Evolutionary conservation across 2,113 vertebrate species (phyloP).

Genomic region (Mirounga angustirostris): DNA sequence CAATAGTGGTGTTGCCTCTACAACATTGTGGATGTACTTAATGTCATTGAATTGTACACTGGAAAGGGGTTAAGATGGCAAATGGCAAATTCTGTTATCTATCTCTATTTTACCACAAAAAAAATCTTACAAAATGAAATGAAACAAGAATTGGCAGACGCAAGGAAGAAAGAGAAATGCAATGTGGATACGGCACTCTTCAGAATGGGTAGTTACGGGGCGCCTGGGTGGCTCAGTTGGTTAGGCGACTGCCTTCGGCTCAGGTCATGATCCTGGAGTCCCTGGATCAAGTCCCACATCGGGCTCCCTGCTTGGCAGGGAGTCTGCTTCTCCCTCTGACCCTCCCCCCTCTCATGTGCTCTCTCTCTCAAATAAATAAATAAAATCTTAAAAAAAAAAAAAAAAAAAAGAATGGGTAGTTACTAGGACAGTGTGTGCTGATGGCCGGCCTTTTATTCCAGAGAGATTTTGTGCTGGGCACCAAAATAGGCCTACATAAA

Average conservation of each 20-base stretch:
- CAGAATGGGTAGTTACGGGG: background rate
- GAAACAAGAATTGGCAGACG: background rate
- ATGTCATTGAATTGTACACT: background rate
- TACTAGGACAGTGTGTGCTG: background rate
- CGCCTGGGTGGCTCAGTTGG: too few species aligned
- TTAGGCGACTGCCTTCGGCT: too few species aligned
- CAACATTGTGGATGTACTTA: background rate
- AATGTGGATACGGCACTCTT: background rate
- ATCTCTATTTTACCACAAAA: background rate
- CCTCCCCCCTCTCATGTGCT: too few species aligned
- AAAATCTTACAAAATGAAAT: background rate
- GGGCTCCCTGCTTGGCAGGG: too few species aligned
- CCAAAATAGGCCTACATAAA: background rate
- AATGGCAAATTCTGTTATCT: background rate
- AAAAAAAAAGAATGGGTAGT: background rate
- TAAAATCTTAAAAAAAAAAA: too few species aligned
- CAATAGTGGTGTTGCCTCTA: background rate
- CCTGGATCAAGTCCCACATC: too few species aligned
- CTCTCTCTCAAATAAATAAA: too few species aligned
- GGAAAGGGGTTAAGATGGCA: background rate
- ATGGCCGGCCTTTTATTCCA: background rate
- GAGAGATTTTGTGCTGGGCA: background rate
- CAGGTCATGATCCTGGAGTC: too few species aligned
- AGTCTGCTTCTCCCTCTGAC: too few species aligned
- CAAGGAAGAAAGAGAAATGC: background rate